phyloP scores from a whole-genome alignment of 2,888 invertebrate species.

The Mesochorus sp. region DNA sequence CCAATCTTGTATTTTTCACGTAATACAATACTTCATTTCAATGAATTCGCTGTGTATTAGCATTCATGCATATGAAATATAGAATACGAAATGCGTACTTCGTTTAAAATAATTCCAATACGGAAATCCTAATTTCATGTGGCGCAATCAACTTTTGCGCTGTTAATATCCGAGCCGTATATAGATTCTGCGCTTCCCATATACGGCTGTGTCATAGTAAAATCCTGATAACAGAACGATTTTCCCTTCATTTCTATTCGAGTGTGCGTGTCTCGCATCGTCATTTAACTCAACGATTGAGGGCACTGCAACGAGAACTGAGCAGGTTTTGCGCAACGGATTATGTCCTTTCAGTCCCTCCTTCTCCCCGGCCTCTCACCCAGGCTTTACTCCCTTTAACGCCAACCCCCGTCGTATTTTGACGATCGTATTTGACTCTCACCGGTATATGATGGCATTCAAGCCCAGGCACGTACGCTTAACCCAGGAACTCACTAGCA shows the following conservation, averaged over 20 bases:
- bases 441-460: constrained; percentile 41
- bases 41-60: too few relatives aligned
- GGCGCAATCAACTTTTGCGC: background rate
- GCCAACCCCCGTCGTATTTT: constrained; percentile 50
- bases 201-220: constrained; percentile 14
- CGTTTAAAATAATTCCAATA: background rate
- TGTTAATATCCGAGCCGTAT: background rate
- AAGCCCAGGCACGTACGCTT: constrained; percentile 47
- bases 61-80: too few relatives aligned
- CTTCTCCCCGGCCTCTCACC: background rate
- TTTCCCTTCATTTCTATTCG: constrained; percentile 24
- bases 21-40: background rate
- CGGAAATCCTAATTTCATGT: background rate
- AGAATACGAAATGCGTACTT: too few relatives aligned
- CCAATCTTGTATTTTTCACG: background rate
- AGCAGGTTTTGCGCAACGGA: constrained; percentile 55
- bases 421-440: constrained; percentile 60
- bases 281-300: constrained; percentile 50
- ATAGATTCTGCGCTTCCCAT: background rate
- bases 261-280: constrained; percentile 23
- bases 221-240: constrained; percentile 37
- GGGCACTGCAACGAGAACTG: constrained; percentile 41
- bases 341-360: constrained; percentile 41
- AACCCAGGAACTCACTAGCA: constrained; percentile 31
- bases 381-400: too few relatives aligned